These are phyloP conservation scores for Belgica antarctica DNA, from an alignment of 2,888 invertebrate species.

Conservation along the genomic window DNA sequence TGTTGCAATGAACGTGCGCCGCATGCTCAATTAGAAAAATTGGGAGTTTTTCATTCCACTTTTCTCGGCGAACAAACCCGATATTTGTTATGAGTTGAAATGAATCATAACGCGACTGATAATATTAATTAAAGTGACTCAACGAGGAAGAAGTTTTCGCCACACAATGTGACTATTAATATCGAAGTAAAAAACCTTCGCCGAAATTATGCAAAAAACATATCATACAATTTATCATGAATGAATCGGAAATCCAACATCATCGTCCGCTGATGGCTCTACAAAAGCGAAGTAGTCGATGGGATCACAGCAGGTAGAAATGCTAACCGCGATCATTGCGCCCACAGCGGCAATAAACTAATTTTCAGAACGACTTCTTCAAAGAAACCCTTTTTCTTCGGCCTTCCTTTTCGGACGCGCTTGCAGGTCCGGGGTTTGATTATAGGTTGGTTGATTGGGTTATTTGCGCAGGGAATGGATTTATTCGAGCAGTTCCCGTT, in stretches of 20 bases:
- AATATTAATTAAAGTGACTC: neutral
- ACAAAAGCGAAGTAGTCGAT: constrained; percentile 22
- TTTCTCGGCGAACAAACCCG: neutral
- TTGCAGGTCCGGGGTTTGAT: too few species aligned
- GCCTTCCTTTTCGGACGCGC: constrained; percentile 6
- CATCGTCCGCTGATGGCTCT: neutral
- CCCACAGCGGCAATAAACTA: constrained; percentile 41
- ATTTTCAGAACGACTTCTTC: constrained; percentile 41
- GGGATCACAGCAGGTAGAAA: constrained; percentile 39
- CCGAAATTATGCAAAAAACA: too few species aligned
- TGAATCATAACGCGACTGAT: constrained; percentile 7
- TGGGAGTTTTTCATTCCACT: neutral
- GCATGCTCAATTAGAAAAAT: constrained; percentile 33
- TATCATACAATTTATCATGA: neutral
- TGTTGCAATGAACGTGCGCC: constrained; percentile 40
- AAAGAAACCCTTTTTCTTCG: constrained; percentile 29
- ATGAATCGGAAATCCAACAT: constrained; percentile 7
- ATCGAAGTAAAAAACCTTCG: too few species aligned
- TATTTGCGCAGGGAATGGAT: too few species aligned
- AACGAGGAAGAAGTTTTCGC: neutral
- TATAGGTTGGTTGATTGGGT: too few species aligned
- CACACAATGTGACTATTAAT: too few species aligned
- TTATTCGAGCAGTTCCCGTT: too few species aligned
- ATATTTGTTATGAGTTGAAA: too few species aligned
- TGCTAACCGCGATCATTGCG: constrained; percentile 32